Conservation (phyloP, 1,140 invertebrate genomes). For the Lamellibrachia luymesi region DNA sequence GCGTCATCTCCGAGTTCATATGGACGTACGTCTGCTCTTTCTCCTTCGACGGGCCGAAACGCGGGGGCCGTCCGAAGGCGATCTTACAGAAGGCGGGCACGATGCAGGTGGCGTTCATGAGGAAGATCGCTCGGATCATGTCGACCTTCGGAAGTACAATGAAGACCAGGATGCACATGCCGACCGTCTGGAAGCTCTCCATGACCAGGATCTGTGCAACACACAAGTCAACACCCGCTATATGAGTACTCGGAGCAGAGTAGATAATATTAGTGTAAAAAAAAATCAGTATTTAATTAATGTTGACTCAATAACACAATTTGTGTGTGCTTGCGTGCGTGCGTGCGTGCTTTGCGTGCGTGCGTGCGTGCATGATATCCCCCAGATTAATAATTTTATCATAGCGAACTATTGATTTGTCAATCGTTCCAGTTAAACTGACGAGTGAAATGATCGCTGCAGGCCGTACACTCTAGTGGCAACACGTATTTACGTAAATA, state of each 20-base stretch:
- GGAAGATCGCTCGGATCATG: conserved; percentile 25
- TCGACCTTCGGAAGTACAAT: conserved; percentile 29
- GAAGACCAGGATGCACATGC: conserved; percentile 27
- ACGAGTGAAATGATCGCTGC: too few species aligned
- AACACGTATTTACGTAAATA: neutral
- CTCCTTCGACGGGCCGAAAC: neutral
- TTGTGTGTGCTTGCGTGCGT: too few species aligned
- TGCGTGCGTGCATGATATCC: too few species aligned
- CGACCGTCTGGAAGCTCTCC: conserved; percentile 29
- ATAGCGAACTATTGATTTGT: too few species aligned
- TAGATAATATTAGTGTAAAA: too few species aligned
- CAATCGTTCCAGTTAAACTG: too few species aligned
- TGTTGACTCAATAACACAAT: too few species aligned
- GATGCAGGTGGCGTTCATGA: conserved; percentile 26
- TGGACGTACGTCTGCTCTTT: conserved; percentile 1
- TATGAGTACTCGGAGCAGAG: too few species aligned
- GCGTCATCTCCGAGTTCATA: neutral
- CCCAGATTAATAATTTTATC: too few species aligned
- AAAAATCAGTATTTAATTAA: too few species aligned
- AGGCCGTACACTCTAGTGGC: neutral
- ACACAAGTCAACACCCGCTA: neutral
- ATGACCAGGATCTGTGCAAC: conserved; percentile 26
- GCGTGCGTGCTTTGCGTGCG: too few species aligned
- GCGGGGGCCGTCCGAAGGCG: conserved; percentile 1
- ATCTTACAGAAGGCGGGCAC: conserved; percentile 31